Evolutionary conservation across 2,797 vertebrate genomes (phyloP), one percentile per base, ranked within the genome.

Genomic region (Huso huso): DNA sequence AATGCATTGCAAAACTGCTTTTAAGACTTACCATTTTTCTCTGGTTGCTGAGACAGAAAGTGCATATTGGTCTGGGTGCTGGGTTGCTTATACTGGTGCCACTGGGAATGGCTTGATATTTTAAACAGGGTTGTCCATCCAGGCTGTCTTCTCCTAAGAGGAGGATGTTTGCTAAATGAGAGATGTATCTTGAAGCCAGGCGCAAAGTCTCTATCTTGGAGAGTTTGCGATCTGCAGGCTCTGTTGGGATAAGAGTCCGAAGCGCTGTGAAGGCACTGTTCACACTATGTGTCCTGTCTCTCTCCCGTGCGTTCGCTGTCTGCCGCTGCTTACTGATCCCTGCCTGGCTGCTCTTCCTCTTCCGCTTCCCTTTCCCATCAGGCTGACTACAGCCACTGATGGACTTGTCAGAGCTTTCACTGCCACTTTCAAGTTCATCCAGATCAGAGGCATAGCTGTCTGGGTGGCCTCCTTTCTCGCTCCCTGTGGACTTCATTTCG

Each of bases 121-220:
- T 82, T 60, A 90, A 71, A 72, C 91, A 91, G 2, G 91, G 89
- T 72, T 86, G 85, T 4, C 85, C 87, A 71, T 86, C 89, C 51
- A 78, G 75, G 68, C 82, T 79, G 62, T 84, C 87, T 55, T 91
- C 90, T 69, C 86, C 92, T 69, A 92, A 81, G 72, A 92, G 84
- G 77, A 93, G 84, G 68, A 95, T 87, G 73, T 93, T 91, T 68
- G 88, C 92, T 82, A 95, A 87, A 82, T 95, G 94, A 1, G 92
- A 85, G 83, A 95, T 95, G 85, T 95, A 95, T 84, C 93, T 94
- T 71, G 92, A 85, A 10, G 93, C 94, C 81, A 95, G 82, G 65
- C 94, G 91, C 76, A 95, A 86, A 37, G 93, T 95, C 87, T 95
- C 94, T 48, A 94, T 91, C 85, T 95, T 95, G 79, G 94, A 95